Percentiles rank a stretch among this genome's conserved stretches.
phyloP scores from a whole-genome alignment of 2,113 vertebrate species.

The Sula dactylatra region DNA sequence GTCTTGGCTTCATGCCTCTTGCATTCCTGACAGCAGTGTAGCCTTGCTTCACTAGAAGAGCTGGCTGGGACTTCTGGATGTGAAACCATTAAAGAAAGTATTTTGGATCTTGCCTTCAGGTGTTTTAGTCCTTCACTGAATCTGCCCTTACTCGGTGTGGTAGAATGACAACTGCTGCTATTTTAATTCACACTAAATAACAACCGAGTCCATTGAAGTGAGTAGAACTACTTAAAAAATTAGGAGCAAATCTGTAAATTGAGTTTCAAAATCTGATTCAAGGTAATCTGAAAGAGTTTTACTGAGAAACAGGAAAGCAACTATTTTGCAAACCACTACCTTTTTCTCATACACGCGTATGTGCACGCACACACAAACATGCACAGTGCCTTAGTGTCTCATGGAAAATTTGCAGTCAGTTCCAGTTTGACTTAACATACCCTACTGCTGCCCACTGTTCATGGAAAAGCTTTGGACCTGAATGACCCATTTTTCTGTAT shows the following conservation, averaged over 20 bases:
- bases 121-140: not conserved
- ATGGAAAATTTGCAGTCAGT: not conserved
- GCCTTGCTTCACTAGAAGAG: not conserved
- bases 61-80: not conserved
- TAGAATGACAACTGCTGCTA: not conserved
- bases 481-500: not conserved
- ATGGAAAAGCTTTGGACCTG: not conserved
- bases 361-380: rapidly evolving
- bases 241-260: not conserved
- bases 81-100: not conserved
- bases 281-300: not conserved
- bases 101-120: not conserved
- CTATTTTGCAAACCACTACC: not conserved
- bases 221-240: not conserved
- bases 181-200: not conserved
- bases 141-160: not conserved
- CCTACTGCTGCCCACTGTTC: not conserved
- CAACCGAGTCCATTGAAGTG: not conserved
- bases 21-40: not conserved
- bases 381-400: not conserved
- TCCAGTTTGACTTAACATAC: not conserved
- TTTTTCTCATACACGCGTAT: rapidly evolving
- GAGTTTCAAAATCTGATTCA: not conserved
- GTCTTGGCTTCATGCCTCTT: not conserved
- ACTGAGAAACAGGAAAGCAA: not conserved